Evolutionary conservation across 2,113 vertebrate species (phyloP).

Genomic region (Ovibos moschatus): DNA sequence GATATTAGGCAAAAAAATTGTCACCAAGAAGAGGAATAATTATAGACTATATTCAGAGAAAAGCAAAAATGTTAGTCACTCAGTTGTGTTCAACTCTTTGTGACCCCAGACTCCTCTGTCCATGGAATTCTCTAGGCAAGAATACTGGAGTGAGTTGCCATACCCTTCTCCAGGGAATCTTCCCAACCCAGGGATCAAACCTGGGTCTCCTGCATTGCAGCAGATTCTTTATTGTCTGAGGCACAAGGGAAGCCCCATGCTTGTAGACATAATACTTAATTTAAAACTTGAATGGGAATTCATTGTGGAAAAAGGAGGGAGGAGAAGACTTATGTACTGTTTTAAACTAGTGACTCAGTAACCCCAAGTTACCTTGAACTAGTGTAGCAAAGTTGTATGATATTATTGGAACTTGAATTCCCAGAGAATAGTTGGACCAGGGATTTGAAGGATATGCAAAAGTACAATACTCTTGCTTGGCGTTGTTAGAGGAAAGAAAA

Average conservation of each 20-base stretch:
- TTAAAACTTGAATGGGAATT: neutral
- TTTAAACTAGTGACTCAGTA: neutral
- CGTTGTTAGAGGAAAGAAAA: neutral
- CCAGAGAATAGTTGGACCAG: neutral
- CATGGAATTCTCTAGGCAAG: neutral
- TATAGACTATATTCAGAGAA: neutral
- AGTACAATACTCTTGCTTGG: neutral
- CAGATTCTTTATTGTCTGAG: neutral
- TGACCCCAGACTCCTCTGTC: neutral
- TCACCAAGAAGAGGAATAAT: neutral
- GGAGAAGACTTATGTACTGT: neutral
- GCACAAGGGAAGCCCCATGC: neutral
- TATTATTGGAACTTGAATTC: neutral
- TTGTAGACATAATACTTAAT: neutral
- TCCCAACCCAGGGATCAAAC: neutral
- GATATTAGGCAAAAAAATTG: neutral
- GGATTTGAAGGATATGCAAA: neutral
- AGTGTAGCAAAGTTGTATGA: neutral
- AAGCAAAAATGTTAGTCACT: neutral
- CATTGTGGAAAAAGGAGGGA: neutral
- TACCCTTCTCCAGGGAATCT: neutral
- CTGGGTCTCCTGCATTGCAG: neutral
- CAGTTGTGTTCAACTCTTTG: neutral
- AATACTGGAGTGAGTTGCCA: neutral
- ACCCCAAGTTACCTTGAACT: neutral